A percentile compares a stretch with the other conserved stretches of the same genome.
Evolutionary conservation across 2,797 vertebrate species (phyloP).

Genomic region (Todus mexicanus): DNA sequence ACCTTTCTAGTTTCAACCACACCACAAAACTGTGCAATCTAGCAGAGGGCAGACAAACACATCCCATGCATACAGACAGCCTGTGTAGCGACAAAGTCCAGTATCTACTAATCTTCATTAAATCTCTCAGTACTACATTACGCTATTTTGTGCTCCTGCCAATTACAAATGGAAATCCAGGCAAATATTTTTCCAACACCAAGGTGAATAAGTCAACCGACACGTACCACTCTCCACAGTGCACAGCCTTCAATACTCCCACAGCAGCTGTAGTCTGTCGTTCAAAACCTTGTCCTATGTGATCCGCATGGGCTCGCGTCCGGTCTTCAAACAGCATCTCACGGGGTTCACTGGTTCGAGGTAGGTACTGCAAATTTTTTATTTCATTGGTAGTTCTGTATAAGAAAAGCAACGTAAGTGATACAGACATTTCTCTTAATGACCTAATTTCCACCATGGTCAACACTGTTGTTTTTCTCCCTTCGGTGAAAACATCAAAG

Average conservation of each 20-base stretch:
- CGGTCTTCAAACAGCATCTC: conserved; percentile 98
- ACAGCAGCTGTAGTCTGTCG: conserved; percentile 95
- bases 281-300: conserved; percentile 98
- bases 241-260: conserved; percentile 95
- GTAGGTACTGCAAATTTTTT: conserved; percentile 98
- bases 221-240: conserved; percentile 85
- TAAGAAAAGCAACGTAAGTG: not conserved
- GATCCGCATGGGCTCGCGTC: conserved; percentile 94
- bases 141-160: not conserved
- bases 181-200: not conserved
- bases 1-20: not conserved
- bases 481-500: not conserved
- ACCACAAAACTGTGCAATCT: not conserved
- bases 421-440: not conserved
- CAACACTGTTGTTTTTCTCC: not conserved
- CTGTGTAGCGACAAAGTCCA: no score
- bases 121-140: not conserved
- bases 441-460: not conserved
- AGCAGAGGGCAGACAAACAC: not conserved
- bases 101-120: not conserved
- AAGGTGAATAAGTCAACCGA: not conserved
- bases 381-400: conserved; percentile 97
- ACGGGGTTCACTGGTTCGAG: conserved; percentile 93
- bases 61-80: not conserved
- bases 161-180: not conserved